Evolutionary conservation across 2,797 vertebrate species (phyloP).

Genomic region (Periophthalmus magnuspinnatus): DNA sequence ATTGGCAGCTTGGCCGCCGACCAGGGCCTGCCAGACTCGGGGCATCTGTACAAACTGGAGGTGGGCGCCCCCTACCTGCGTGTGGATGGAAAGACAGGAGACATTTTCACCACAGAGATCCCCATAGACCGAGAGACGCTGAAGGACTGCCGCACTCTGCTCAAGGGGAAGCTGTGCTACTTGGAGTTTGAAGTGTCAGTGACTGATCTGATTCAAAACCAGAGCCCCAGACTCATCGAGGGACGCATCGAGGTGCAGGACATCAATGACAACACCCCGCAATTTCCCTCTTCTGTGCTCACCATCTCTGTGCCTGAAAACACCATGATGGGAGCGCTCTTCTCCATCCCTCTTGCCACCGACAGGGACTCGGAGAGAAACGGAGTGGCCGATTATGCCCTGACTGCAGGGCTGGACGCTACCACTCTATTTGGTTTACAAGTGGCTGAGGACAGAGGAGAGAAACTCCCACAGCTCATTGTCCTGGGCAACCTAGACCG

Average conservation of each 20-base stretch:
- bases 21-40: constrained; percentile 92
- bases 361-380: constrained; percentile 93
- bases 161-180: constrained; percentile 87
- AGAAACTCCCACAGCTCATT: constrained; percentile 95
- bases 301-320: constrained; percentile 95
- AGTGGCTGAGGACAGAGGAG: constrained; percentile 94
- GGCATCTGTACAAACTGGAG: constrained; percentile 97
- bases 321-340: constrained; percentile 89
- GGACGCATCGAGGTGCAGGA: constrained; percentile 96
- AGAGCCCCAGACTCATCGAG: constrained; percentile 90
- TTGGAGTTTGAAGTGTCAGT: constrained; percentile 98
- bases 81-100: constrained; percentile 95
- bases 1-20: constrained; percentile 95
- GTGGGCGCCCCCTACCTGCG: constrained; percentile 92
- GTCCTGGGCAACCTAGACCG: constrained; percentile 95
- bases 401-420: constrained; percentile 88
- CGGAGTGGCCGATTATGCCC: constrained; percentile 91
- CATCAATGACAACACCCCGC: constrained; percentile 98
- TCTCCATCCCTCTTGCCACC: constrained; percentile 91
- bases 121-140: constrained; percentile 94
- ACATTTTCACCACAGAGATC: constrained; percentile 97
- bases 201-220: constrained; percentile 90
- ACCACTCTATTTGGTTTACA: constrained; percentile 93
- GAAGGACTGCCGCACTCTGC: constrained; percentile 87
- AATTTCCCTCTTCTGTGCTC: constrained; percentile 93